A percentile compares a stretch with the other conserved stretches of the same genome.
Conservation (phyloP, 2,113 vertebrate species). For the Arenaria interpres region DNA sequence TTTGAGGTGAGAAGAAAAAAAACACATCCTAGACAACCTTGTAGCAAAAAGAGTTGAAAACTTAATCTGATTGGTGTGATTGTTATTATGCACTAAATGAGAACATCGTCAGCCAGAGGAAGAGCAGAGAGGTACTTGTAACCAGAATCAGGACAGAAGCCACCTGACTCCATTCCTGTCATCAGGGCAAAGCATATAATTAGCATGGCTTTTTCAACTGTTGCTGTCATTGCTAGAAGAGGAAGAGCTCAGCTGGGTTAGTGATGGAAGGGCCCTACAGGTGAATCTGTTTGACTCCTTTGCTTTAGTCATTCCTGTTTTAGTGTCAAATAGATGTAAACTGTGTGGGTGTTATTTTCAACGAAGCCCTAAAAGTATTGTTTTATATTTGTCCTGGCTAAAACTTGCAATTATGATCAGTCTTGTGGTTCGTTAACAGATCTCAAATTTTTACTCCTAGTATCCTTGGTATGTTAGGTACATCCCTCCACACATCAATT, state of each 20-base stretch:
- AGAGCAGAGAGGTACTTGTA: background rate
- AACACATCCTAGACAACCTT: background rate
- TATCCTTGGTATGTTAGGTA: background rate
- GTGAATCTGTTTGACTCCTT: background rate
- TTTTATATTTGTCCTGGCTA: background rate
- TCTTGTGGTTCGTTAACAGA: background rate
- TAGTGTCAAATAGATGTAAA: background rate
- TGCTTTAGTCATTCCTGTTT: background rate
- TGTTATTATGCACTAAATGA: background rate
- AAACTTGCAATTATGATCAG: background rate
- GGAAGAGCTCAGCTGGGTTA: background rate
- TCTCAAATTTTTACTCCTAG: background rate
- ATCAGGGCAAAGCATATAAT: background rate
- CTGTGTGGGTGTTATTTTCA: background rate
- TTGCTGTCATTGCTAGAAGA: background rate
- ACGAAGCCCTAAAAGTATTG: background rate
- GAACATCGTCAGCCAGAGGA: background rate
- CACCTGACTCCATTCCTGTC: conserved; percentile 10
- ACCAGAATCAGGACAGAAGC: background rate
- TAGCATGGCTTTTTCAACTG: background rate
- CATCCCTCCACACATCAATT: background rate
- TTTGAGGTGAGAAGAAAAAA: background rate
- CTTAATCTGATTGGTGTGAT: background rate
- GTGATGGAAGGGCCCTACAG: background rate
- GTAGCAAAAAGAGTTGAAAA: background rate